These are phyloP conservation scores for Amia ocellicauda DNA, from an alignment of 2,113 vertebrate genomes.

Conservation along the genomic window DNA sequence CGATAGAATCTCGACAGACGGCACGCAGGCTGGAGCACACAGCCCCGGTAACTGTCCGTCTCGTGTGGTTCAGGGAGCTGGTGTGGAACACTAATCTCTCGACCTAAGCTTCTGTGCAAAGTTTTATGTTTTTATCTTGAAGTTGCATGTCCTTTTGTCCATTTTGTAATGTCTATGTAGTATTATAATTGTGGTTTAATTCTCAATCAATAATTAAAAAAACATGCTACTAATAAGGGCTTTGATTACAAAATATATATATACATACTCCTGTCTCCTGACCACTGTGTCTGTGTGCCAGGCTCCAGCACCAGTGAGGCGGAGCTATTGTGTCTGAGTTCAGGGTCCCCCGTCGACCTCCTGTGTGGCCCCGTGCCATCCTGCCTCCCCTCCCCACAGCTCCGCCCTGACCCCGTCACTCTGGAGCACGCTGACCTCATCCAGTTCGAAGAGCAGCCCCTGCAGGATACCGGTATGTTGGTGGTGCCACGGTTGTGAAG, in stretches of 20 bases:
- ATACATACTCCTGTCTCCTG: neutral
- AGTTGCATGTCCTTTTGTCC: too few relatives aligned
- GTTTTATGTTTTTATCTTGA: too few relatives aligned
- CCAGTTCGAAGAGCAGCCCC: conserved; percentile 77
- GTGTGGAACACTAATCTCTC: too few relatives aligned
- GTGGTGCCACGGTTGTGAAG: too few relatives aligned
- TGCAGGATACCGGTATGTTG: conserved; percentile 46
- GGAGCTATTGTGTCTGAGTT: conserved; percentile 76
- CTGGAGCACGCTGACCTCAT: conserved; percentile 80
- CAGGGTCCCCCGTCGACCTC: conserved; percentile 78
- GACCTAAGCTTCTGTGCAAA: too few relatives aligned
- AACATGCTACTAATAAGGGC: too few relatives aligned
- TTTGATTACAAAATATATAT: too few relatives aligned
- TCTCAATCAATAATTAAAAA: too few relatives aligned
- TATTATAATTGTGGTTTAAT: too few relatives aligned
- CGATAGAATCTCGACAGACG: too few relatives aligned
- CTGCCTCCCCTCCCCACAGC: conserved; percentile 88
- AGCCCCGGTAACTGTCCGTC: conserved; percentile 43
- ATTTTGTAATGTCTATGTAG: too few relatives aligned
- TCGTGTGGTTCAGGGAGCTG: neutral
- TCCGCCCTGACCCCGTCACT: conserved; percentile 82
- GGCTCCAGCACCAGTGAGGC: conserved; percentile 62
- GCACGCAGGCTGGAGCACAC: conserved; percentile 27
- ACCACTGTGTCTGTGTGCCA: conserved; percentile 36
- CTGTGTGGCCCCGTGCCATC: conserved; percentile 91